Evolutionary conservation across 2,113 vertebrate genomes (phyloP).

Genomic region (Empidonax alnorum): DNA sequence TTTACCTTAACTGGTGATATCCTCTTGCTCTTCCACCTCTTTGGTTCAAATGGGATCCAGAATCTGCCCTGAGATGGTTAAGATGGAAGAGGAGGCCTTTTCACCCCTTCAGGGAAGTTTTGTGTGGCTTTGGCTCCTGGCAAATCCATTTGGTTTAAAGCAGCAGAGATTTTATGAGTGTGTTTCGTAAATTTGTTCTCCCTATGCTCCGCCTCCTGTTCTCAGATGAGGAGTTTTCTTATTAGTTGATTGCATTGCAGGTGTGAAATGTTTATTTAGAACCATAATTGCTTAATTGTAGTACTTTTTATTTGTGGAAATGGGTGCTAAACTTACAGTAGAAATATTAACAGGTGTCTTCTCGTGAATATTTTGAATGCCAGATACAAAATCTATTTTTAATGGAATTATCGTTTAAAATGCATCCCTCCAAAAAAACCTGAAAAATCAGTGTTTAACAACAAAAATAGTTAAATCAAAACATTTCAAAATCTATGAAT

Average conservation of each 20-base stretch:
- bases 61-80: not conserved
- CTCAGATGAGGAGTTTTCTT: not conserved
- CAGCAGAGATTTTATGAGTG: not conserved
- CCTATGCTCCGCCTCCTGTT: not conserved
- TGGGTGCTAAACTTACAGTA: not conserved
- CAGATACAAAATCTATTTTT: not conserved
- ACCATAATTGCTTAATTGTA: not conserved
- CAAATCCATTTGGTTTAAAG: not conserved
- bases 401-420: not conserved
- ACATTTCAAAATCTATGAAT: not conserved
- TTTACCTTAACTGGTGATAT: conserved; percentile 40
- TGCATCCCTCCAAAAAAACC: not conserved
- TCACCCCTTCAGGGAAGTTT: not conserved
- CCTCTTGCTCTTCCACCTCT: not conserved
- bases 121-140: not conserved
- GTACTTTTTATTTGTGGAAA: not conserved
- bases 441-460: not conserved
- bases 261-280: not conserved
- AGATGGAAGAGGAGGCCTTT: not conserved
- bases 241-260: not conserved
- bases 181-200: not conserved
- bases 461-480: not conserved
- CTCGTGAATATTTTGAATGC: not conserved
- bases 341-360: not conserved
- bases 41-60: not conserved